phyloP scores from a whole-genome alignment of 2,888 invertebrate genomes.

The Patella depressa region DNA sequence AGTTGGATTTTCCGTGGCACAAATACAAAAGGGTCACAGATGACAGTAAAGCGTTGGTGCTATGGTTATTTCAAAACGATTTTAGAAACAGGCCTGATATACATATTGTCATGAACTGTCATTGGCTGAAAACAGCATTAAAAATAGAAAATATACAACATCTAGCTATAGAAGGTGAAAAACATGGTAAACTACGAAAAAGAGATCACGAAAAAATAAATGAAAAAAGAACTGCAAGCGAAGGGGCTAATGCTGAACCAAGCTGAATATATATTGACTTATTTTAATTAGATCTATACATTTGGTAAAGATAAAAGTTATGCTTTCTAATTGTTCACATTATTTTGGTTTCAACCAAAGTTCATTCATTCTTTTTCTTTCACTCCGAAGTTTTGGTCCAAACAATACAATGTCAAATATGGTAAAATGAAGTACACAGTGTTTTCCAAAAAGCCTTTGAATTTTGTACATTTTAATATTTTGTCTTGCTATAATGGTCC shows the following conservation, averaged over 20 bases:
- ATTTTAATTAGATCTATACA: too few species aligned
- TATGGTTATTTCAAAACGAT: conserved; percentile 57
- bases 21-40: conserved; percentile 55
- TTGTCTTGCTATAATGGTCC: too few species aligned
- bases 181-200: conserved; percentile 11
- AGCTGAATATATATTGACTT: too few species aligned
- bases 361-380: too few species aligned
- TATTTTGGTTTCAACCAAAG: too few species aligned
- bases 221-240: conserved; percentile 2
- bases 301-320: too few species aligned
- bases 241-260: neutral
- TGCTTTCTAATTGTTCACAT: too few species aligned
- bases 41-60: conserved; percentile 49
- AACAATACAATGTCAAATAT: too few species aligned
- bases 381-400: too few species aligned
- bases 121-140: conserved; percentile 47
- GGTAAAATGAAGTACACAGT: too few species aligned
- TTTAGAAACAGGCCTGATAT: conserved; percentile 61
- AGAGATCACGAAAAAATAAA: conserved; percentile 15
- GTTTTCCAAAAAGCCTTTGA: too few species aligned
- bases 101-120: conserved; percentile 45
- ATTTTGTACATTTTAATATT: too few species aligned
- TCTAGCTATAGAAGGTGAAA: conserved; percentile 21
- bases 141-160: conserved; percentile 33
- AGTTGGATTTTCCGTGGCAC: conserved; percentile 64